phyloP scores from a whole-genome alignment of 2,113 vertebrate genomes.

The Tricholaema leucomelas region DNA sequence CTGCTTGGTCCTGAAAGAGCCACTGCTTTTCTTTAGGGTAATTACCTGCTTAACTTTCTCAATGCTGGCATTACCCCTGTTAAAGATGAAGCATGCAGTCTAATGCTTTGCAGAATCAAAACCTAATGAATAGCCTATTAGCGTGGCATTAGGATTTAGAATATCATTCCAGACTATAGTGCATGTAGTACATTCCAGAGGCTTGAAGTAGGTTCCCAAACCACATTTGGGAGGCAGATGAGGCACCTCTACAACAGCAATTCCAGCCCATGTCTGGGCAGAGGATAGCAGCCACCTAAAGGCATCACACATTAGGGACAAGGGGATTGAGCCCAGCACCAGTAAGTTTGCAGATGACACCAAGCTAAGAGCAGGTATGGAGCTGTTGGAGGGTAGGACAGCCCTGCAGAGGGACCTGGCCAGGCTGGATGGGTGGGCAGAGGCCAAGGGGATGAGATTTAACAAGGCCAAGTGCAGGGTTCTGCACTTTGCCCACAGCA shows the following conservation, averaged over 20 bases:
- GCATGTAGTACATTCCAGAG: neutral
- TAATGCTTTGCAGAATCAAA: neutral
- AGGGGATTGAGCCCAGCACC: no score
- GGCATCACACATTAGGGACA: neutral
- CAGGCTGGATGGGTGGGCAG: no score
- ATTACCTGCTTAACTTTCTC: neutral
- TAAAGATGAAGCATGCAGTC: neutral
- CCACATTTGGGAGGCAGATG: rapidly evolving
- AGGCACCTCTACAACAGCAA: neutral
- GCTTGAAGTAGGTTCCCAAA: neutral
- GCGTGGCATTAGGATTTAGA: neutral
- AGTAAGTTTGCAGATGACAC: no score
- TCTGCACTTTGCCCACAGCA: no score
- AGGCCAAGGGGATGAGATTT: no score
- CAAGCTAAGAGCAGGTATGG: no score
- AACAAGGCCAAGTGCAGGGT: no score
- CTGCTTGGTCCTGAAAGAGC: neutral
- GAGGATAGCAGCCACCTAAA: neutral
- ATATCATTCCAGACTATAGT: neutral
- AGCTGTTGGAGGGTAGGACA: no score
- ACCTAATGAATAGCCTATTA: neutral
- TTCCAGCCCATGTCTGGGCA: neutral
- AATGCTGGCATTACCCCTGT: neutral
- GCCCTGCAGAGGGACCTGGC: no score
- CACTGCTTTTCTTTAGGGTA: neutral